phyloP scores from a whole-genome alignment of 2,113 vertebrate species.

The Raja brachyura region DNA sequence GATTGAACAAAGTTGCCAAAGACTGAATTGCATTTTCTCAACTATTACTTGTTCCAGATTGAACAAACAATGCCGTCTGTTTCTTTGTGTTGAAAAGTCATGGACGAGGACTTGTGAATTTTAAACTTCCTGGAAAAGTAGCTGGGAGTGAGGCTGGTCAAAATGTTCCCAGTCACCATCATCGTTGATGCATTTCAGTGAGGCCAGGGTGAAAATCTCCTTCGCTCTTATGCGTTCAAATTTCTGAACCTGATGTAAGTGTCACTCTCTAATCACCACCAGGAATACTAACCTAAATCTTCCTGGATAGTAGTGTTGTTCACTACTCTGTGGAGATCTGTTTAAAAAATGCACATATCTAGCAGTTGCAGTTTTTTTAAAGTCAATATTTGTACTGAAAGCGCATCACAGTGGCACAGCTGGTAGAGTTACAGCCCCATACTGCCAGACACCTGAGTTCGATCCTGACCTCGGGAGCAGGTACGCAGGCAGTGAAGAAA shows the following conservation, averaged over 20 bases:
- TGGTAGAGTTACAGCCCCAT: too few species aligned
- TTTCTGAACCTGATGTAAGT: not conserved
- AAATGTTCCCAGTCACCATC: too few species aligned
- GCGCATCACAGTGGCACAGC: too few species aligned
- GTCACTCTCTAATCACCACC: not conserved
- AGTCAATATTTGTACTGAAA: not conserved
- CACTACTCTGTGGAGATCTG: not conserved
- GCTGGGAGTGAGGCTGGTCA: too few species aligned
- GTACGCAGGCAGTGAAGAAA: too few species aligned
- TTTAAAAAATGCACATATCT: not conserved
- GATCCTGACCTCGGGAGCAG: too few species aligned
- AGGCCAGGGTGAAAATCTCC: too few species aligned
- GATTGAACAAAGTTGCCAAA: not conserved
- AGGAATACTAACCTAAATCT: not conserved
- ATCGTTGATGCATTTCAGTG: not conserved
- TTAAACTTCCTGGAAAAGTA: too few species aligned
- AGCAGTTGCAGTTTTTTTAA: not conserved
- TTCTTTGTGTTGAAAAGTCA: not conserved
- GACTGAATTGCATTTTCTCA: not conserved
- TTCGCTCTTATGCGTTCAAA: too few species aligned
- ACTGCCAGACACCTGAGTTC: too few species aligned
- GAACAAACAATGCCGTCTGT: not conserved
- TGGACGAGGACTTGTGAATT: not conserved
- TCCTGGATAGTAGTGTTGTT: not conserved
- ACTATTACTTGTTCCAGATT: not conserved